Base-by-base conservation (phyloP, 1,140 invertebrate genomes). In the Lepidurus apus region DNA sequence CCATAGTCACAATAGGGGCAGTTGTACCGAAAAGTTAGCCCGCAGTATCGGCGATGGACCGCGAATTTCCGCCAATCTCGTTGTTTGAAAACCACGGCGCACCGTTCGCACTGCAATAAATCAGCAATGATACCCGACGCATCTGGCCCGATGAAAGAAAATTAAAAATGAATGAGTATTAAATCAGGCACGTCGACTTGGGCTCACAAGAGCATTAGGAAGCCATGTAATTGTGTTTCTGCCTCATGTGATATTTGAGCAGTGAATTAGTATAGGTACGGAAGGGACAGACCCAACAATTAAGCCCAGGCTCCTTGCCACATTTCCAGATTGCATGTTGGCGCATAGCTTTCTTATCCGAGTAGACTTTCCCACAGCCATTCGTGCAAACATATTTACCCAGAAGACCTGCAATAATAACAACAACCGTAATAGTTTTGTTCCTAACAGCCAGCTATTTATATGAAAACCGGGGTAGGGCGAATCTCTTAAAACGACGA, bases 291-390 rank as follows among this genome's bases (percentile, higher is more conserved):
- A 65, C 53, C 53, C 53, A 9, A 65, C 53, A 65, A 65, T n/a
- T 65, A 65, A 65, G 53, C 53, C 53, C 53, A 65, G 53, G 53
- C 53, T 65, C 53, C 53, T 65, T 65, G 53, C 53, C 53, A 65
- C 53, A 65, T 65, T 21, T 65, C 53, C 53, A 65, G 21, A 65
- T 13, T 7, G 2, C 53, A 65, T 65, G 53, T 65, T 65, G 53
- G 53, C 53, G 53, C 53, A 65, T 65, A 65, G 53, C 53, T 65
- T 65, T 65, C 53, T 17, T 65, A 65, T 65, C 53, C 53, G 53
- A 65, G 53, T 65, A 65, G 17, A 65, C 53, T 65, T 65, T 65
- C 53, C 53, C 53, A 17, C 53, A 65, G 53, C 53, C 53, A 65
- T 65, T 65, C 53, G 53, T 65, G 53, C 53, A 65, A 65, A 65